A percentile compares a stretch with the other conserved stretches of the same genome.
Conservation (phyloP, 2,888 invertebrate genomes). For the Sinelater perroti region DNA sequence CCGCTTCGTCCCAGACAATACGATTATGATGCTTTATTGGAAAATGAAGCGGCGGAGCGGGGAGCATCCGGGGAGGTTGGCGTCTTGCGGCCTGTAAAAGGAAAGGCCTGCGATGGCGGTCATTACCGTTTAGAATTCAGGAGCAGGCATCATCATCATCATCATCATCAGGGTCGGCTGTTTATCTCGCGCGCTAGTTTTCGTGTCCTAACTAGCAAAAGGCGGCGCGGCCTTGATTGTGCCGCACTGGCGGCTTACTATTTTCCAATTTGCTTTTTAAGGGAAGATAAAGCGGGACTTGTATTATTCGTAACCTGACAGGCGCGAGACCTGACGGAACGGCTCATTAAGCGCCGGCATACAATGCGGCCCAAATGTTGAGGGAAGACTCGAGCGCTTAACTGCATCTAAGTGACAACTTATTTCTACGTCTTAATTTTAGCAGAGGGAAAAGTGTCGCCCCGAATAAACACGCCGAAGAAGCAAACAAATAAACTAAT, state of each 20-base stretch:
- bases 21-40: slow-evolving; percentile 29
- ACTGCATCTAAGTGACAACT: too few species aligned
- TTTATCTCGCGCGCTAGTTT: slow-evolving; percentile 37
- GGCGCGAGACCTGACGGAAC: slow-evolving; percentile 12
- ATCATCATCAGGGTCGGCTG: slow-evolving; percentile 27
- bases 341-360: too few species aligned
- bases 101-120: slow-evolving; percentile 32
- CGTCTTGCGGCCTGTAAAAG: slow-evolving; percentile 35
- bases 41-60: slow-evolving; percentile 24
- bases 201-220: slow-evolving; percentile 37
- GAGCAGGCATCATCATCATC: too few species aligned
- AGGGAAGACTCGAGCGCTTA: too few species aligned
- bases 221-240: slow-evolving; percentile 36
- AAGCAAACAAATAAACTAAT: too few species aligned
- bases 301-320: slow-evolving; percentile 29
- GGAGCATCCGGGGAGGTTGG: slow-evolving; percentile 25
- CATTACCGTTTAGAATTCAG: slow-evolving; percentile 37
- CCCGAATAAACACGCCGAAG: too few species aligned
- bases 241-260: slow-evolving; percentile 30
- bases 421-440: too few species aligned
- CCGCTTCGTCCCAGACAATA: slow-evolving; percentile 3
- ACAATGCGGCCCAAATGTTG: too few species aligned
- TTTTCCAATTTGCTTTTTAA: slow-evolving; percentile 36
- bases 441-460: too few species aligned
- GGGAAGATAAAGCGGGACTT: slow-evolving; percentile 34